Evolutionary conservation across 2,888 invertebrate species (phyloP), one percentile per base, ranked within the genome.

Genomic region (Drosophila colorata): DNA sequence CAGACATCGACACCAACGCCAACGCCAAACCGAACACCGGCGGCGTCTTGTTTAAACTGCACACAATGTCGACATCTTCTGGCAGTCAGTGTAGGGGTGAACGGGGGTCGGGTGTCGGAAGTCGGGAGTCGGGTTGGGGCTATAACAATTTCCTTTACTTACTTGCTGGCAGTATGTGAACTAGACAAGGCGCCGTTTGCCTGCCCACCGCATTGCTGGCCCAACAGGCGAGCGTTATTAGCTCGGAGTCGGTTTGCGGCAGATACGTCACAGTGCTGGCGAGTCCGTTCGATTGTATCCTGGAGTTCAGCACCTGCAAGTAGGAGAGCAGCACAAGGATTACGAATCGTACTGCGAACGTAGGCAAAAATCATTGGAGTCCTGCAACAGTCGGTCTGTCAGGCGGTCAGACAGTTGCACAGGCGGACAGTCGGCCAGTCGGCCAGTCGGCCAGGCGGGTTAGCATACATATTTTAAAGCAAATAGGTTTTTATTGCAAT

Each of bases 141-240:
- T 5, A n/a, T 40, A 41, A 61, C 58, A 61, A 44, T 68, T 65
- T 59, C 37, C 67, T 70, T 51, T 79, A 93, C 94, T 93, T 93
- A 97, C 97, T 95, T 80, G 96, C 97, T 83, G 96, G 95, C 86
- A 96, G 93, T 63, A 97, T 94, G 92, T 96, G 95, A 91, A 97
- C 96, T 57, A 96, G 92, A 89, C 98, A 98, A 1, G 98, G 97
- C 70, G 94, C 94, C 73, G 94, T 93, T 92, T 97, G 97, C 78
- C 95, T 94, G 28, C 97, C 97, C 14, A 97, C 95, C 73, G 94
- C 94, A 91, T 97, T 97, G 91, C 95, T 95, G 4, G 97, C 97
- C 97, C 97, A 97, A 90, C 98, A 98, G 5, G 96, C 96, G 20
- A 97, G 93, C 83, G 96, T 96, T 68, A 97, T 97, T 77, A 97